Evolutionary conservation across 2,113 vertebrate genomes (phyloP).

Genomic region (Cisticola juncidis): DNA sequence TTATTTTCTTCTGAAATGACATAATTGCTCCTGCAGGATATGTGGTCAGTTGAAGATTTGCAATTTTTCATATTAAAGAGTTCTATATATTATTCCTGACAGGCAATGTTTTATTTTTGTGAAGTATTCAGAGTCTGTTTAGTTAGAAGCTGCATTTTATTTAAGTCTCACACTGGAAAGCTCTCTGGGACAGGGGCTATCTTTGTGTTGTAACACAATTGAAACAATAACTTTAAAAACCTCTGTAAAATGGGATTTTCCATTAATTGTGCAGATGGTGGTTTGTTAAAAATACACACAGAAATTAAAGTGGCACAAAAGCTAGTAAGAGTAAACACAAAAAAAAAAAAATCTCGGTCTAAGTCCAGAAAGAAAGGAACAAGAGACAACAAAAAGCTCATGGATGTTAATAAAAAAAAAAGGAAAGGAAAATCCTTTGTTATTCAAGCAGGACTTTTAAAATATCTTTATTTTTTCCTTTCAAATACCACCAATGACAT

Average conservation of each 20-base stretch:
- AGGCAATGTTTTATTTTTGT: conserved; percentile 33
- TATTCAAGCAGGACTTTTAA: neutral
- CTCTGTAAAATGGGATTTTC: conserved; percentile 20
- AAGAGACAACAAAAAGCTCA: neutral
- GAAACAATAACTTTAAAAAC: conserved; percentile 29
- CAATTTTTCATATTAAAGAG: conserved; percentile 39
- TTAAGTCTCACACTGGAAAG: conserved; percentile 18
- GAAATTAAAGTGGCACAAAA: conserved; percentile 13
- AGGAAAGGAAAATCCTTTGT: neutral
- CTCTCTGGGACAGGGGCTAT: neutral
- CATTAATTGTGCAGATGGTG: neutral
- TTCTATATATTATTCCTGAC: conserved; percentile 42
- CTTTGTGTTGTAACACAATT: conserved; percentile 24
- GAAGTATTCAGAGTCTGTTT: conserved; percentile 24
- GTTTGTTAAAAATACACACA: neutral
- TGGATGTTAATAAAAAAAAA: neutral
- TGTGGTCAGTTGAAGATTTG: conserved; percentile 48
- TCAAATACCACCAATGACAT: neutral
- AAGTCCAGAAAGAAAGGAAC: neutral
- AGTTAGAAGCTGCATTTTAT: conserved; percentile 13
- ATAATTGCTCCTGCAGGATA: conserved; percentile 59
- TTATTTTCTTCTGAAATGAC: conserved; percentile 56
- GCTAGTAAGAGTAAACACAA: neutral
- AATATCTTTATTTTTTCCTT: conserved; percentile 19
- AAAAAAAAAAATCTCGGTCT: neutral